Conservation (phyloP, 2,888 invertebrate genomes). For the Ophion ventricosus region DNA sequence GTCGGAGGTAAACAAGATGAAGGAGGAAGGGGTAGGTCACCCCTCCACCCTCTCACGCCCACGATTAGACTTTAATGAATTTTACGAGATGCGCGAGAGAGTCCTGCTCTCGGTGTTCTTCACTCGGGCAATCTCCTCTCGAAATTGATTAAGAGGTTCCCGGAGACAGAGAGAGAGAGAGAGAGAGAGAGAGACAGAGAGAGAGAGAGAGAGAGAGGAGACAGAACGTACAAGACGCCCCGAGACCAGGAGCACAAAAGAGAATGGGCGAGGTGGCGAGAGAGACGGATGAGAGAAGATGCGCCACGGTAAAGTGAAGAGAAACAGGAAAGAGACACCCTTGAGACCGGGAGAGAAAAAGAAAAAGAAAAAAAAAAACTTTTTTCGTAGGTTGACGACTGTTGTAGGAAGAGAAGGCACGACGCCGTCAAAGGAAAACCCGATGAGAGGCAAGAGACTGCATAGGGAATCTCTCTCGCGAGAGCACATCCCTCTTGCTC, state of each 20-base stretch:
- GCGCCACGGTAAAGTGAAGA: constrained; percentile 3
- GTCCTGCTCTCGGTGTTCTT: constrained; percentile 51
- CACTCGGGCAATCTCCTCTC: constrained; percentile 57
- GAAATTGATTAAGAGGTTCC: constrained; percentile 77
- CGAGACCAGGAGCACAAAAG: constrained; percentile 68
- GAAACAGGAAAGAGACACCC: constrained; percentile 53
- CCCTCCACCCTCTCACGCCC: constrained; percentile 34
- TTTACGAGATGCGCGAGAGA: constrained; percentile 64
- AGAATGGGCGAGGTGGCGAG: constrained; percentile 53
- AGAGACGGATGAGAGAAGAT: constrained; percentile 33
- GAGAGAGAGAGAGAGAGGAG: no score
- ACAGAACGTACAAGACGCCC: constrained; percentile 41
- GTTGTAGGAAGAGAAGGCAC: constrained; percentile 58
- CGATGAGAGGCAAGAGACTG: constrained; percentile 24
- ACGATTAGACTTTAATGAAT: constrained; percentile 72
- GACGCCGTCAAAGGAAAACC: constrained; percentile 68
- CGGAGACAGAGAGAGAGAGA: no score
- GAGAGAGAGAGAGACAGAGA: no score
- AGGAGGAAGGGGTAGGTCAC: constrained; percentile 10
- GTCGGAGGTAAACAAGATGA: constrained; percentile 24
- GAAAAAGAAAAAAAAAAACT: constrained; percentile 37
- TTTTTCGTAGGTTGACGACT: constrained; percentile 60
- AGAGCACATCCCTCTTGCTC: constrained; percentile 19
- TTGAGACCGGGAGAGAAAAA: constrained; percentile 45
- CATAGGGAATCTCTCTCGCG: constrained; percentile 36